phyloP scores from a whole-genome alignment of 2,797 vertebrate genomes.

The Trematomus bernacchii region DNA sequence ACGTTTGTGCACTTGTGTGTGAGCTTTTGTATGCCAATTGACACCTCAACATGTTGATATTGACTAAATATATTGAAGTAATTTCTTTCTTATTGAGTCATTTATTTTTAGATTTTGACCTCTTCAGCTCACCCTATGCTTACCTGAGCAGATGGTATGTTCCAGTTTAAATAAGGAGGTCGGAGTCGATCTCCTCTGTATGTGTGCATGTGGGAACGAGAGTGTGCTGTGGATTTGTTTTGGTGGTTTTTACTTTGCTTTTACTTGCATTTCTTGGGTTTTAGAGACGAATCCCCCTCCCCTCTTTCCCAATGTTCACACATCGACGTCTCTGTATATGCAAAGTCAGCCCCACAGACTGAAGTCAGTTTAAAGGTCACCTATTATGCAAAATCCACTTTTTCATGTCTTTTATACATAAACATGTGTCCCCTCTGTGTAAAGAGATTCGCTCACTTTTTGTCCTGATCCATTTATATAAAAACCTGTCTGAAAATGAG shows the following conservation, averaged over 20 bases:
- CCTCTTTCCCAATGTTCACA: no score
- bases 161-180: neutral
- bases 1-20: neutral
- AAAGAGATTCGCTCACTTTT: no score
- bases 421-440: no score
- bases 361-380: no score
- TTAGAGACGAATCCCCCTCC: no score
- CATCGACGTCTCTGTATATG: neutral
- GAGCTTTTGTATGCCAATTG: neutral
- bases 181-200: neutral
- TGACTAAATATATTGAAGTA: neutral
- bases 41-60: neutral
- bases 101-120: neutral
- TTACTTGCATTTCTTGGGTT: neutral
- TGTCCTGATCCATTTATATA: no score
- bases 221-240: neutral
- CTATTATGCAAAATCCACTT: no score
- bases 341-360: no score
- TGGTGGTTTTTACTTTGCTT: neutral
- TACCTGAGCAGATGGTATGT: conserved; percentile 1
- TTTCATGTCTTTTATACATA: no score
- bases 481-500: no score
- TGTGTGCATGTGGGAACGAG: neutral
- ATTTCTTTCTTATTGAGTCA: neutral
- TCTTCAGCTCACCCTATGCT: neutral